Evolutionary conservation across 2,888 invertebrate genomes (phyloP), one percentile per base, ranked within the genome.

Genomic region (Cryptus armator): DNA sequence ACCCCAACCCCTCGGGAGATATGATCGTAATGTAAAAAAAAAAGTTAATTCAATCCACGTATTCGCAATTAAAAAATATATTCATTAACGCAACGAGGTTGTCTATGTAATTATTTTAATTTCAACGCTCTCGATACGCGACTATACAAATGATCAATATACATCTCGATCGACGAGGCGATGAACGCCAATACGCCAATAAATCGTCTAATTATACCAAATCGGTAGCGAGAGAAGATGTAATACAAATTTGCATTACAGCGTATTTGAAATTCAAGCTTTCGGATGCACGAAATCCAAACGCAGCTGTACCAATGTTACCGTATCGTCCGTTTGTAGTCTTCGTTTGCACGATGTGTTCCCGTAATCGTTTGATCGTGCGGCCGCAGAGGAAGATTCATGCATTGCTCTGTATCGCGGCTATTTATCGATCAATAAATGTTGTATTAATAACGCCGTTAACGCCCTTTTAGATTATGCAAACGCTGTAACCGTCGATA

Each of bases 391-490:
- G 16, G 66, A 66, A 14, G 46, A 68, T 37, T 68, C 37, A 56
- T 68, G 19, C 12, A 16, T 29, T 9, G 67, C 29, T 19, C 37
- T 19, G 14, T 68, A 14, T 56, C 46, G 24, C 16, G 24, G 24
- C 48, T 32, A 66, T 44, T 46, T 32, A 70, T 79, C 32, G 71
- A 59, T 78, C 59, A 46, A 37, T 62, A 66, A 81, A 67, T 67
- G 19, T 24, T 59, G 46, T 16, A 64, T 53, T 70, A 29, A 51
- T 64, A 70, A n/a, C 24, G 44, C 53, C 19, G 70, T n/a, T 7
- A 70, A 64, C 68, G 68, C 51, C 14, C 51, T 66, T 24, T n/a
- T 16, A 12, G 37, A 24, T 64, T 51, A 64, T 44, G 6, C 44
- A 46, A 64, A 76, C 70, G 59, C 29, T 81, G 16, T 10, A 24